These are phyloP conservation scores for Sipha flava DNA, from an alignment of 1,140 invertebrate genomes.

Conservation along the genomic window DNA sequence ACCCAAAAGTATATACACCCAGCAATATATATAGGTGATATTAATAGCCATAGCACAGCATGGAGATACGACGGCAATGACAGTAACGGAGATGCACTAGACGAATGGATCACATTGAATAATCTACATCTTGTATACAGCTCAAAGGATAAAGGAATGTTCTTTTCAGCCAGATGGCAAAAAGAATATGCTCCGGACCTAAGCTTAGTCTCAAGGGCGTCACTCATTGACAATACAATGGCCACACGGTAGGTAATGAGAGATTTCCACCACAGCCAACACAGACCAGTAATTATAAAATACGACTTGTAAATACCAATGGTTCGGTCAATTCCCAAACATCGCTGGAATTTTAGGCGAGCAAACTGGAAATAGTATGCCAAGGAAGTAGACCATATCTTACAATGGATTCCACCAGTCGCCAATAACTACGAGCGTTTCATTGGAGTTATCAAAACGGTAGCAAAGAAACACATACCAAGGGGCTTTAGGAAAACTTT, in stretches of 20 bases:
- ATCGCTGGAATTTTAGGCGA: slow-evolving; percentile 21
- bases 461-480: slow-evolving; percentile 28
- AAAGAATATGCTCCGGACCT: slow-evolving; percentile 25
- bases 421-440: slow-evolving; percentile 4
- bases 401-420: neutral
- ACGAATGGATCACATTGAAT: neutral
- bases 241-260: neutral
- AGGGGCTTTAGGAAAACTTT: slow-evolving; percentile 27
- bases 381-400: neutral
- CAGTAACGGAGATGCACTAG: neutral
- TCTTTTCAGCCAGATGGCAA: slow-evolving; percentile 26
- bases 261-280: neutral
- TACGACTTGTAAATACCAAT: slow-evolving; percentile 7
- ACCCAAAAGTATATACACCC: no score
- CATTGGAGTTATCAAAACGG: neutral
- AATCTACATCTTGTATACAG: slow-evolving; percentile 39
- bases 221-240: neutral
- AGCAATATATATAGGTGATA: slow-evolving; percentile 26
- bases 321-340: slow-evolving; percentile 4
- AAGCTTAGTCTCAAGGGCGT: neutral
- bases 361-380: neutral
- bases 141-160: slow-evolving; percentile 25
- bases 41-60: slow-evolving; percentile 18
- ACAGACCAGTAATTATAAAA: neutral
- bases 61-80: slow-evolving; percentile 25